A percentile compares a stretch with the other conserved stretches of the same genome.
Conservation (phyloP, 2,113 vertebrate species). For the Coryphaenoides rupestris region DNA sequence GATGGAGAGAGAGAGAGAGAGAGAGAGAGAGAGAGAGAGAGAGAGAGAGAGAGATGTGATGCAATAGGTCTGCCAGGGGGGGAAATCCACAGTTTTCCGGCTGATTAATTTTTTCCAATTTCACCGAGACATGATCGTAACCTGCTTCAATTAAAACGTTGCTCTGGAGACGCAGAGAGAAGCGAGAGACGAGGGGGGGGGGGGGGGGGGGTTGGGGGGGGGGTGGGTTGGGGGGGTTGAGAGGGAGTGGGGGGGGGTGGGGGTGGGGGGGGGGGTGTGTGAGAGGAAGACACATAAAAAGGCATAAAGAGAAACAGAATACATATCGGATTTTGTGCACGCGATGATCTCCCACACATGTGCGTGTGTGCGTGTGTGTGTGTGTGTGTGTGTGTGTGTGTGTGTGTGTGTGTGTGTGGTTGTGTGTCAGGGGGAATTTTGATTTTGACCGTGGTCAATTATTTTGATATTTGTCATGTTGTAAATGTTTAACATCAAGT, state of each 20-base stretch:
- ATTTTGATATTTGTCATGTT: no score
- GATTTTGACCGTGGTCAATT: no score
- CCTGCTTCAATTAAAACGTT: slow-evolving; percentile 70
- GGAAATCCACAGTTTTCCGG: slow-evolving; percentile 76
- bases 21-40: slow-evolving; percentile 13
- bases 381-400: slow-evolving; percentile 2
- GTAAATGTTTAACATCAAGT: no score
- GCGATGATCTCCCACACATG: no score
- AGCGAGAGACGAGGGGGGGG: slow-evolving; percentile 11
- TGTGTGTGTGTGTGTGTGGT: slow-evolving; percentile 3
- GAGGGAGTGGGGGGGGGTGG: slow-evolving; percentile 26
- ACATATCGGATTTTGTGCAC: no score
- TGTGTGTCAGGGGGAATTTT: no score
- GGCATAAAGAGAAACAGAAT: no score
- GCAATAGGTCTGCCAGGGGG: slow-evolving; percentile 65
- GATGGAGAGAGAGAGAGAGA: slow-evolving; percentile 4
- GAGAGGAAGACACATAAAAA: no score
- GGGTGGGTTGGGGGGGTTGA: neutral
- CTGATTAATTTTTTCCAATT: slow-evolving; percentile 75
- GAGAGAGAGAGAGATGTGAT: slow-evolving; percentile 33
- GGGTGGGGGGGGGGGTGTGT: neutral
- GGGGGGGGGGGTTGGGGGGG: slow-evolving; percentile 2
- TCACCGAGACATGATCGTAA: slow-evolving; percentile 64
- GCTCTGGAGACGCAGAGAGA: slow-evolving; percentile 50
- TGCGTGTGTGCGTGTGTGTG: neutral